phyloP scores from a whole-genome alignment of 2,797 vertebrate genomes.

The Tarsius wallacei region DNA sequence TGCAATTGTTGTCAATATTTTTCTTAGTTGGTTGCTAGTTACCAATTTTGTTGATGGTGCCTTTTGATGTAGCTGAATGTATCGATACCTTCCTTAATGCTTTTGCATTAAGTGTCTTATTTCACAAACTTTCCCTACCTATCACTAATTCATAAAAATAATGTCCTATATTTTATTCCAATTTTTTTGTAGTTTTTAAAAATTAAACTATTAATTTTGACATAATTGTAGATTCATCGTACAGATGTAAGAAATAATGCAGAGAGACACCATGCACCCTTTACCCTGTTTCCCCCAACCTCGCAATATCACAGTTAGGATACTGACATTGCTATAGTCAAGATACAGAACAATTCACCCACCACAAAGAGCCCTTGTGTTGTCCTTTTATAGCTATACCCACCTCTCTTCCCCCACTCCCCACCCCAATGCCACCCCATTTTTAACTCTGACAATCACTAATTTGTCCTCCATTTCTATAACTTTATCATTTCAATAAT shows the following conservation, averaged over 20 bases:
- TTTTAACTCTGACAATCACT: background rate
- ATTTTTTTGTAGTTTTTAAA: background rate
- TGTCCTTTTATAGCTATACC: background rate
- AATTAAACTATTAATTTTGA: background rate
- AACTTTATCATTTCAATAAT: slow-evolving; percentile 1
- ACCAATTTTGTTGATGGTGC: background rate
- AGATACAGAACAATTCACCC: background rate
- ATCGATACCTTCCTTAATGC: background rate
- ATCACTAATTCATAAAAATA: slow-evolving; percentile 31
- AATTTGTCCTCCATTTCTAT: background rate
- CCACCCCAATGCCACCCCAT: background rate
- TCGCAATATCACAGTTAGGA: background rate
- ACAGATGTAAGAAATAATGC: background rate
- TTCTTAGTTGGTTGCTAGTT: background rate
- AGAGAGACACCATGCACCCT: background rate
- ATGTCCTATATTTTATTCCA: background rate
- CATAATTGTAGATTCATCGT: background rate
- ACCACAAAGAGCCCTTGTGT: background rate
- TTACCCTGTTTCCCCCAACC: background rate
- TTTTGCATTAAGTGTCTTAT: background rate
- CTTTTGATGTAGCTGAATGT: slow-evolving; percentile 30
- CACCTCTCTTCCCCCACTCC: background rate
- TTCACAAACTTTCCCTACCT: background rate
- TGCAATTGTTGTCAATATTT: background rate
- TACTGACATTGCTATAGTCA: background rate